phyloP scores from a whole-genome alignment of 37 sponge, comb jelly and placozoan genomes.

The Dysidea cf. avara region DNA sequence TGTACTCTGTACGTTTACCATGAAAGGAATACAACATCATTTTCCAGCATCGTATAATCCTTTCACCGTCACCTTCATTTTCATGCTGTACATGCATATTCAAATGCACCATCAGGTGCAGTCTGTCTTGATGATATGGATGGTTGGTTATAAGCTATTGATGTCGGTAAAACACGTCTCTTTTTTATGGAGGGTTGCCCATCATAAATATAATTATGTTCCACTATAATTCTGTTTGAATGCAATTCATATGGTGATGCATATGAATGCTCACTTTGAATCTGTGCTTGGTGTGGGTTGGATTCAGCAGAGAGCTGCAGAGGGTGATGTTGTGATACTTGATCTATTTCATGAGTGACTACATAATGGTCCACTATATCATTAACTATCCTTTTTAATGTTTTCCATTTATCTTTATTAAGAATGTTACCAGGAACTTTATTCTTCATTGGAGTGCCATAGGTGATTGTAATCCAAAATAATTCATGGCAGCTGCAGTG shows the following conservation, averaged over 20 bases:
- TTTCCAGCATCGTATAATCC: conserved; percentile 52
- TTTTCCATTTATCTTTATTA: background rate
- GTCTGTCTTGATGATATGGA: background rate
- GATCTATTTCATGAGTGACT: conserved; percentile 6
- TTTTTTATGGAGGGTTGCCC: too few species aligned
- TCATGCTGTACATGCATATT: conserved; percentile 27
- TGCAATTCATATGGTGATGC: background rate
- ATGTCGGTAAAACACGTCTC: too few species aligned
- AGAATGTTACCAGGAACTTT: background rate
- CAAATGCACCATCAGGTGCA: conserved; percentile 40
- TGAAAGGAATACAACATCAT: conserved; percentile 34
- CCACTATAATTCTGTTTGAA: background rate
- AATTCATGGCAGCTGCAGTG: conserved; percentile 14
- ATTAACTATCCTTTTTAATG: background rate
- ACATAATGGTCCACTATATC: conserved; percentile 1
- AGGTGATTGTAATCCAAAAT: background rate
- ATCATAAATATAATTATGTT: conserved; percentile 29
- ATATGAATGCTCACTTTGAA: conserved; percentile 20
- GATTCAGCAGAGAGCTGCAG: background rate
- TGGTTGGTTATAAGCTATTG: too few species aligned
- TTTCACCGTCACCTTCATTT: conserved; percentile 47
- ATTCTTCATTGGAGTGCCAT: conserved; percentile 10
- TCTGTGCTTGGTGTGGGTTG: background rate
- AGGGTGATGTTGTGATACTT: background rate
- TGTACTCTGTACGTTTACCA: conserved; percentile 26